These are phyloP conservation scores for Peromyscus californicus DNA, from an alignment of 2,113 vertebrate species.

Conservation along the genomic window DNA sequence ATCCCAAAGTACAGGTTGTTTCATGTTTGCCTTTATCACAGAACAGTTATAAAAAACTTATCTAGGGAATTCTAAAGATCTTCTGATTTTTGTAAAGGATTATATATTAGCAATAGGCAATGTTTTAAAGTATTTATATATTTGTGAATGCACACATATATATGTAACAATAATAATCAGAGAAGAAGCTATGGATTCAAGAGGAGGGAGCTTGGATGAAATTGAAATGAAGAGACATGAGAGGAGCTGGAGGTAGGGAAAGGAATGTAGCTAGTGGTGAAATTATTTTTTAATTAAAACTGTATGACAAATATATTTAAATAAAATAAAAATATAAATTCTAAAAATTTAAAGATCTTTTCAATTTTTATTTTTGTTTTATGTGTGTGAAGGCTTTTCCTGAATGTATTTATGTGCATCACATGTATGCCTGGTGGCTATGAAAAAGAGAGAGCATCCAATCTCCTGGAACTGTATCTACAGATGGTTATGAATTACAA, in stretches of 20 bases:
- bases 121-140: background rate
- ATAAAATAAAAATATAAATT: background rate
- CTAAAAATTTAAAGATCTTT: background rate
- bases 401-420: background rate
- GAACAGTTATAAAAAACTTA: background rate
- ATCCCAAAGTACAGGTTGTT: background rate
- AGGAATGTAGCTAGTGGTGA: background rate
- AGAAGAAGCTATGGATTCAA: background rate
- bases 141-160: accelerated
- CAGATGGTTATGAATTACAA: background rate
- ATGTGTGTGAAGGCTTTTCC: background rate
- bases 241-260: background rate
- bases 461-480: background rate
- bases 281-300: background rate
- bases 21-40: background rate
- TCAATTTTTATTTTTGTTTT: background rate
- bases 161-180: background rate
- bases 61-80: background rate
- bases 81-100: background rate
- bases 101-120: background rate
- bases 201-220: background rate
- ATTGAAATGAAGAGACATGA: background rate
- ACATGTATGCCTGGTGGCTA: background rate
- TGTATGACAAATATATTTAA: background rate
- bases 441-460: background rate